phyloP scores from a whole-genome alignment of 2,888 invertebrate species.

The Drosophila phalerata region DNA sequence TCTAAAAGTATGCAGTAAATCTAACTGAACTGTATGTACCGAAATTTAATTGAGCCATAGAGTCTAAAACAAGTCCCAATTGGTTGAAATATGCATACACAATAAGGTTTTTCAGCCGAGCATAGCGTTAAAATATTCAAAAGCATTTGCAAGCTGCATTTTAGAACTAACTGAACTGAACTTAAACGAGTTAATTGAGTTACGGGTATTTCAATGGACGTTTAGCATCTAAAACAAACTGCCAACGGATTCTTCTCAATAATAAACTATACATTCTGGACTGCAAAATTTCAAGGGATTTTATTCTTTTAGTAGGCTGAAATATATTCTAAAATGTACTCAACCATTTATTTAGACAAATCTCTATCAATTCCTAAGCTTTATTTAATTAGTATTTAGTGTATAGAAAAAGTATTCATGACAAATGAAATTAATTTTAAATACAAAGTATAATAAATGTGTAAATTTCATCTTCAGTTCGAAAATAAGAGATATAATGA shows the following conservation, averaged over 20 bases:
- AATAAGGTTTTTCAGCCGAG: background rate
- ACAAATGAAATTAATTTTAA: too few relatives aligned
- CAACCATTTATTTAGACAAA: too few relatives aligned
- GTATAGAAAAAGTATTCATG: too few relatives aligned
- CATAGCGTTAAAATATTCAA: slow-evolving; percentile 6
- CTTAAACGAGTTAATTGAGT: slow-evolving; percentile 10
- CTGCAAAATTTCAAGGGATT: background rate
- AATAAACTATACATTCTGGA: background rate
- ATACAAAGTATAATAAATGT: too few relatives aligned
- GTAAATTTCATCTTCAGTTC: too few relatives aligned
- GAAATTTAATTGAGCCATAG: background rate
- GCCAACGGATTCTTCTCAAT: background rate
- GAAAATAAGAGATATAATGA: too few relatives aligned
- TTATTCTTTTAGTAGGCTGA: background rate
- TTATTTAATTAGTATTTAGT: too few relatives aligned
- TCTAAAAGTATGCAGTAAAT: too few relatives aligned
- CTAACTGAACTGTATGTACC: background rate
- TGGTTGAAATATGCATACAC: background rate
- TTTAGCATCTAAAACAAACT: background rate
- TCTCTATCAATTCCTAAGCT: too few relatives aligned
- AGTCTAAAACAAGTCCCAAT: background rate
- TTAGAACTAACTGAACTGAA: slow-evolving; percentile 4
- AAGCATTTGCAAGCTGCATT: background rate
- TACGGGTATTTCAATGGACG: background rate
- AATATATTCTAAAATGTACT: too few relatives aligned